These are phyloP conservation scores for Platorchestia sp. DNA, from an alignment of 1,140 invertebrate species.

Conservation along the genomic window DNA sequence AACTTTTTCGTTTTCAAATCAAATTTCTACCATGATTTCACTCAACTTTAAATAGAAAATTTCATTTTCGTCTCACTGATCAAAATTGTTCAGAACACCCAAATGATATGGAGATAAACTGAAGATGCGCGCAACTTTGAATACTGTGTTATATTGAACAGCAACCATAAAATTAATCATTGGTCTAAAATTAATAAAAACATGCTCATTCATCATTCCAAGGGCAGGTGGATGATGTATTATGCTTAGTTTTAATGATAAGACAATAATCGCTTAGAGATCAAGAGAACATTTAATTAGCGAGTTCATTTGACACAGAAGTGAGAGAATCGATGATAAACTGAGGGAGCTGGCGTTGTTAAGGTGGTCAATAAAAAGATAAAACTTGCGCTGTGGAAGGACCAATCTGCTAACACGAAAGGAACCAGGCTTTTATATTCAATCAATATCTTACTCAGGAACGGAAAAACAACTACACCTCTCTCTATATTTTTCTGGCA, in stretches of 20 bases:
- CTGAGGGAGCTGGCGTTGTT: background rate
- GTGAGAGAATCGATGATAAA: background rate
- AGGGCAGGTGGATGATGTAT: no score
- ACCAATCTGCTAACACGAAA: background rate
- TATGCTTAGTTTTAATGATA: background rate
- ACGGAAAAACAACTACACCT: background rate
- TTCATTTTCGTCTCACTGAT: no score
- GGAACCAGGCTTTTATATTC: background rate
- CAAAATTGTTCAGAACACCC: no score
- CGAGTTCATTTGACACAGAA: background rate
- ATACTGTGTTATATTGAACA: no score
- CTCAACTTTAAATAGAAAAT: no score
- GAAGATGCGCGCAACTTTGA: no score
- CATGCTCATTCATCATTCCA: no score
- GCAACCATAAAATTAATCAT: no score
- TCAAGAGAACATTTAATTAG: background rate
- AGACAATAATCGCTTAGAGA: background rate
- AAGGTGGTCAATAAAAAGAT: background rate
- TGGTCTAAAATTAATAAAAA: no score
- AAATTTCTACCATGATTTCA: no score
- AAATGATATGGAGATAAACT: no score
- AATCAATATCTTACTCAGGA: background rate
- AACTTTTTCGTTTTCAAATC: no score
- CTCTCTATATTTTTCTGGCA: background rate
- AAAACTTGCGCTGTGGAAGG: background rate